phyloP scores from a whole-genome alignment of 2,888 invertebrate species.

The Euspilapteryx auroguttella region DNA sequence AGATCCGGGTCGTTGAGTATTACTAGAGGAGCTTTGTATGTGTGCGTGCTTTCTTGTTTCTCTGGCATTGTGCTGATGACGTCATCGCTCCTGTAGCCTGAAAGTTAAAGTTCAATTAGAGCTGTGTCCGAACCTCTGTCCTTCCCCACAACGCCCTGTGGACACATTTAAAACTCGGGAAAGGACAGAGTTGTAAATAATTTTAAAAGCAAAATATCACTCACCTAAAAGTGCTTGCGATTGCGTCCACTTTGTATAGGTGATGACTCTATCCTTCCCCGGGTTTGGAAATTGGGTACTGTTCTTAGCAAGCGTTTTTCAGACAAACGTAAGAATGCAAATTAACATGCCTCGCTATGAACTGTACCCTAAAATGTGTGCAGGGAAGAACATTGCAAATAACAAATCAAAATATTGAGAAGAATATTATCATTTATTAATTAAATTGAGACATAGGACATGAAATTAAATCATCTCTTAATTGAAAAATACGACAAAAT shows the following conservation, averaged over 20 bases:
- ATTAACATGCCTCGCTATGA: too few species aligned
- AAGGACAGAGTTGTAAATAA: constrained; percentile 70
- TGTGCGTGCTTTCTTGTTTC: constrained; percentile 15
- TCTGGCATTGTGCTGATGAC: constrained; percentile 12
- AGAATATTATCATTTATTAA: too few species aligned
- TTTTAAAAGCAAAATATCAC: constrained; percentile 23
- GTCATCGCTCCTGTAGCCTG: constrained; percentile 36
- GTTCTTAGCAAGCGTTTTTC: too few species aligned
- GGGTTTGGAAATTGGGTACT: constrained; percentile 11
- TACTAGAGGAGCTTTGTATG: constrained; percentile 29
- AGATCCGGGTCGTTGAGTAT: constrained; percentile 28
- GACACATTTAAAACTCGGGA: constrained; percentile 31
- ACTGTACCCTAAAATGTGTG: too few species aligned
- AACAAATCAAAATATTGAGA: too few species aligned
- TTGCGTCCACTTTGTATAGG: constrained; percentile 49
- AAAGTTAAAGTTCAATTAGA: constrained; percentile 10
- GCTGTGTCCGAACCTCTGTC: constrained; percentile 27
- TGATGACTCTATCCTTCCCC: constrained; percentile 58
- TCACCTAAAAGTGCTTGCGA: constrained; percentile 54
- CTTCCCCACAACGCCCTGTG: constrained; percentile 35
- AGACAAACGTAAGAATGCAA: too few species aligned
- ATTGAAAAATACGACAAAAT: too few species aligned
- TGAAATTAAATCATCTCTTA: too few species aligned
- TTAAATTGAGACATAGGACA: too few species aligned
- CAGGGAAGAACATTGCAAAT: constrained; percentile 49